Evolutionary conservation across 2,113 vertebrate species (phyloP).

Genomic region (Synchiropus splendidus): DNA sequence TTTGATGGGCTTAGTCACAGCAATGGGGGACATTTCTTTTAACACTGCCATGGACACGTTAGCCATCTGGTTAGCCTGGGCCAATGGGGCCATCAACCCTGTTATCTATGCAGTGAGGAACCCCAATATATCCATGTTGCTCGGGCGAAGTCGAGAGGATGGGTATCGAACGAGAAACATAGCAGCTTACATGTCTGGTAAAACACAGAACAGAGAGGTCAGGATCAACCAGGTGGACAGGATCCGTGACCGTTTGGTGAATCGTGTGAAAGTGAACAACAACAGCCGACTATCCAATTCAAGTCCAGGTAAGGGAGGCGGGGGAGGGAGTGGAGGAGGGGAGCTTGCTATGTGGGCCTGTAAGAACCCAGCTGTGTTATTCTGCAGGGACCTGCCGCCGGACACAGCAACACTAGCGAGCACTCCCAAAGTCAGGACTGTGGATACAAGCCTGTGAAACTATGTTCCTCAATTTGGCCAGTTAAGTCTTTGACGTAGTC

Average conservation of each 20-base stretch:
- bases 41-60: slow-evolving; percentile 76
- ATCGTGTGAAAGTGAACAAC: slow-evolving; percentile 48
- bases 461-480: too few relatives aligned
- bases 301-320: slow-evolving; percentile 57
- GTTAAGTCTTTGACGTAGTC: too few relatives aligned
- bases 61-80: slow-evolving; percentile 88
- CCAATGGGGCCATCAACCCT: slow-evolving; percentile 90
- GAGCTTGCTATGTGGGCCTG: slow-evolving; percentile 88
- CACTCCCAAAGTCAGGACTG: slow-evolving; percentile 50
- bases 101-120: slow-evolving; percentile 87
- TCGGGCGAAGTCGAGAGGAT: slow-evolving; percentile 79
- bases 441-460: slow-evolving; percentile 79
- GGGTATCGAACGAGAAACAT: slow-evolving; percentile 86
- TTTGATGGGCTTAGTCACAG: slow-evolving; percentile 77
- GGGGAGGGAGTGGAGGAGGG: slow-evolving; percentile 41
- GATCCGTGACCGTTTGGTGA: slow-evolving; percentile 66
- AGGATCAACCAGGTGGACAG: slow-evolving; percentile 49
- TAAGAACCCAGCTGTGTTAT: slow-evolving; percentile 83
- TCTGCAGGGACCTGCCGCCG: slow-evolving; percentile 76
- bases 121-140: slow-evolving; percentile 81
- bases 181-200: slow-evolving; percentile 67
- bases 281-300: slow-evolving; percentile 65
- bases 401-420: slow-evolving; percentile 47
- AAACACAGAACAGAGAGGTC: slow-evolving; percentile 44
- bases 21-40: slow-evolving; percentile 67